These are phyloP conservation scores for Aegithalos caudatus DNA, from an alignment of 2,113 vertebrate species.

Conservation along the genomic window DNA sequence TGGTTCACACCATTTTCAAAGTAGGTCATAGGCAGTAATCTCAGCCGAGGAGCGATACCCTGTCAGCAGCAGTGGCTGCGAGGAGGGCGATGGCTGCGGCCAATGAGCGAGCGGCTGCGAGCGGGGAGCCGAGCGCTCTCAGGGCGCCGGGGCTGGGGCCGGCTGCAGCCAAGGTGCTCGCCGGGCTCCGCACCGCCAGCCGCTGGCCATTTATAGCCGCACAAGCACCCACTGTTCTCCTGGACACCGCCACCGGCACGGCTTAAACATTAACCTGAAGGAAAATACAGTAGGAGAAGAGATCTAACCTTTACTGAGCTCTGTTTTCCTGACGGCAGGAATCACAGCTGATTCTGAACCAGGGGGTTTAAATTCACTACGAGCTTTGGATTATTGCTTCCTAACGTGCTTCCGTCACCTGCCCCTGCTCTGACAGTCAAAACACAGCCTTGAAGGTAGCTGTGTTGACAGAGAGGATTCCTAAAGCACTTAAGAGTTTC, in stretches of 20 bases:
- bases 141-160: not conserved
- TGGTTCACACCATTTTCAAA: constrained; percentile 75
- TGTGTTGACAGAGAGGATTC: not conserved
- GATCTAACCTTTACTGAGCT: constrained; percentile 59
- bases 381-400: not conserved
- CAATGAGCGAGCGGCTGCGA: not conserved
- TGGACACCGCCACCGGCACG: not conserved
- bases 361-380: not conserved
- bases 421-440: not conserved
- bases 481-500: not conserved
- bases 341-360: constrained; percentile 42
- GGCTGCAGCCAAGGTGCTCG: constrained; percentile 28
- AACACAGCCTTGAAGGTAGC: not conserved
- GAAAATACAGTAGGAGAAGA: constrained; percentile 52
- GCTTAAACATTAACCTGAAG: constrained; percentile 71
- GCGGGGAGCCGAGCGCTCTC: not conserved
- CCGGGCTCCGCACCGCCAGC: constrained; percentile 15
- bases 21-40: constrained; percentile 76
- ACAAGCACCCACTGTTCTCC: constrained; percentile 42
- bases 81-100: constrained; percentile 31
- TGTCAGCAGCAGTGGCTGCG: constrained; percentile 48
- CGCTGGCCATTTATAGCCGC: constrained; percentile 8
- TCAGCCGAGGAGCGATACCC: constrained; percentile 54
- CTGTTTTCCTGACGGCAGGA: not conserved
- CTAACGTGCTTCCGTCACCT: not conserved